Conservation (phyloP, 1,140 invertebrate species). For the Drosophila ohnishii region DNA sequence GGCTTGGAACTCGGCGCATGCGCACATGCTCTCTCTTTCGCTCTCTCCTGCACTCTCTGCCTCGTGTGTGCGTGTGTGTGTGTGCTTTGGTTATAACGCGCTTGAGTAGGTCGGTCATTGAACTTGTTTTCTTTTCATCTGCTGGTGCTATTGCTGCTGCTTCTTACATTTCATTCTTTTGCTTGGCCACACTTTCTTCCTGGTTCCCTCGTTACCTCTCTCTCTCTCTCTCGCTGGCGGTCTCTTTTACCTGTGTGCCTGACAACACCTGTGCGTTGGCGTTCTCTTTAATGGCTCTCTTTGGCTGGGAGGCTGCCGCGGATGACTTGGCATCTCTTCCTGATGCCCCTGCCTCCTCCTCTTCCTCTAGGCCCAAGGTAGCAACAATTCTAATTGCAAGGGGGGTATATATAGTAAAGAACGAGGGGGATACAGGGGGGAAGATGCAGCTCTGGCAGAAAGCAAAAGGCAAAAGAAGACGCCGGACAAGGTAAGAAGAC, state of each 20-base stretch:
- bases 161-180: slow-evolving; percentile 57
- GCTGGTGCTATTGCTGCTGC: slow-evolving; percentile 45
- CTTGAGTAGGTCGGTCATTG: slow-evolving; percentile 84
- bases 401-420: neutral
- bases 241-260: slow-evolving; percentile 23
- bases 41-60: slow-evolving; percentile 23
- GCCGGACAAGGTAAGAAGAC: slow-evolving; percentile 36
- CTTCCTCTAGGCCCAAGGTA: slow-evolving; percentile 29
- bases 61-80: slow-evolving; percentile 25
- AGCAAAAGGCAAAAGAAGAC: slow-evolving; percentile 62
- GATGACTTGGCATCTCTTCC: slow-evolving; percentile 67
- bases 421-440: neutral
- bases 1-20: slow-evolving; percentile 53
- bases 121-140: slow-evolving; percentile 82
- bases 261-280: slow-evolving; percentile 56
- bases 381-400: slow-evolving; percentile 68
- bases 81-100: slow-evolving; percentile 79
- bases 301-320: slow-evolving; percentile 40
- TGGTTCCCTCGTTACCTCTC: slow-evolving; percentile 52
- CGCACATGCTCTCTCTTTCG: slow-evolving; percentile 59
- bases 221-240: slow-evolving; percentile 26
- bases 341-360: slow-evolving; percentile 6
- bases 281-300: slow-evolving; percentile 36
- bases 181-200: slow-evolving; percentile 78
- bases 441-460: slow-evolving; percentile 47